phyloP scores from a whole-genome alignment of 64 coral and sea anemone genomes.

The Exaiptasia diaphana region DNA sequence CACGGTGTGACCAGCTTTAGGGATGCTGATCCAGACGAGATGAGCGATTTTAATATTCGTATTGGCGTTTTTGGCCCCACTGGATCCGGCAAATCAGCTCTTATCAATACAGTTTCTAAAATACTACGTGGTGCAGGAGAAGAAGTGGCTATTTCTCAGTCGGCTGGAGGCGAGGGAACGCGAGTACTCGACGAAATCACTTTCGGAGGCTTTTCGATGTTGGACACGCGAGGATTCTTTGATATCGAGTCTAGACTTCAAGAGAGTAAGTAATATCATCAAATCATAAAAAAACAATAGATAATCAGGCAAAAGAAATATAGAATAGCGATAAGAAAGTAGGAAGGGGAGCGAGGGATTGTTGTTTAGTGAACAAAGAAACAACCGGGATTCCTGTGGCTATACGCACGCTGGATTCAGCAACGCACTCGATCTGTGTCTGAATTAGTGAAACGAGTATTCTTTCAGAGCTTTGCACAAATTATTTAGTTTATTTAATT shows the following conservation, averaged over 20 bases:
- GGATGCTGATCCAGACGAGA: constrained; percentile 65
- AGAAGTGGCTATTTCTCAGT: constrained; percentile 47
- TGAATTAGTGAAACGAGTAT: too few species aligned
- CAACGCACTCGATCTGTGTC: too few species aligned
- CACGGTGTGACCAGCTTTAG: constrained; percentile 6
- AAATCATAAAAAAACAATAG: neutral
- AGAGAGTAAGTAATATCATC: neutral
- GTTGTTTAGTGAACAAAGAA: too few species aligned
- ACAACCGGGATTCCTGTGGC: too few species aligned
- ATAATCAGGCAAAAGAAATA: too few species aligned
- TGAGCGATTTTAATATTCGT: constrained; percentile 45
- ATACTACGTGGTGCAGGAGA: neutral
- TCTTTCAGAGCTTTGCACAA: too few species aligned
- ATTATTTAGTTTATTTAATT: too few species aligned
- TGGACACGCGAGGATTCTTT: constrained; percentile 76
- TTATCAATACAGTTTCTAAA: constrained; percentile 69
- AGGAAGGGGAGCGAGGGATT: neutral
- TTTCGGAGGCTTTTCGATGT: constrained; percentile 31
- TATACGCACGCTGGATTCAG: too few species aligned
- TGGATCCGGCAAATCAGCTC: constrained; percentile 76
- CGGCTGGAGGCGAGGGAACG: constrained; percentile 60
- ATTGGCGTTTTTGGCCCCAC: constrained; percentile 63
- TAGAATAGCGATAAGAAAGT: too few species aligned
- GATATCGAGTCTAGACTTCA: constrained; percentile 21
- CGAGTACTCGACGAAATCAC: constrained; percentile 37